phyloP scores from a whole-genome alignment of 1,140 invertebrate species.

The Orchestia grillus region DNA sequence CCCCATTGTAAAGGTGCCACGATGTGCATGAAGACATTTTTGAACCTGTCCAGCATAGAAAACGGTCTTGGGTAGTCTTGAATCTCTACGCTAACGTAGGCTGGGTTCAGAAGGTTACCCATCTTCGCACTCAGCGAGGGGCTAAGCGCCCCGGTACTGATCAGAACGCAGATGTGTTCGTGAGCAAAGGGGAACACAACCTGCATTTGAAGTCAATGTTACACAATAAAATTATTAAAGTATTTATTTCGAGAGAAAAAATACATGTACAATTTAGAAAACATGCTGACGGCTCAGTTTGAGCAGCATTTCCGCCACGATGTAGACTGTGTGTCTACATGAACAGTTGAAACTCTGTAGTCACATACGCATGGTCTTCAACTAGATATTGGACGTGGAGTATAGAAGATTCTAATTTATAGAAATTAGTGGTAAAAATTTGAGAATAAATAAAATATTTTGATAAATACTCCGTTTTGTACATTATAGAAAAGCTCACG shows the following conservation, averaged over 20 bases:
- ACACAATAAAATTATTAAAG: not conserved
- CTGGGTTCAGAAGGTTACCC: conserved; percentile 56
- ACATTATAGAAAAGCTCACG: not conserved
- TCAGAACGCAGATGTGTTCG: not conserved
- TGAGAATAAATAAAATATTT: not conserved
- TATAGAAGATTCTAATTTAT: no score
- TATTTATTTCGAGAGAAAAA: not conserved
- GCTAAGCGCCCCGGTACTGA: not conserved
- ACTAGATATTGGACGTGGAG: no score
- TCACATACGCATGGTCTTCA: no score
- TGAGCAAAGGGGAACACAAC: conserved; percentile 18
- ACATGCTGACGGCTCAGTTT: no score
- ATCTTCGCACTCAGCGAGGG: not conserved
- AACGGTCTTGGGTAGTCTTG: conserved; percentile 55
- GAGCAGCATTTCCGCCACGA: no score
- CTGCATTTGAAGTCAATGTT: not conserved
- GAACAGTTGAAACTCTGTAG: no score
- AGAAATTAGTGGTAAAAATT: no score
- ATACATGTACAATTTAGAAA: not conserved
- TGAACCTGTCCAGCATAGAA: not conserved
- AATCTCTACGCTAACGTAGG: not conserved
- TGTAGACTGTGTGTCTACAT: no score
- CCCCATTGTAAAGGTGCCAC: not conserved
- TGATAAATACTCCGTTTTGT: no score
- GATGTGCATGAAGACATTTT: conserved; percentile 39